Base-by-base conservation (phyloP, 2,888 invertebrate species). In the Caenorhabditis sulstoni region DNA sequence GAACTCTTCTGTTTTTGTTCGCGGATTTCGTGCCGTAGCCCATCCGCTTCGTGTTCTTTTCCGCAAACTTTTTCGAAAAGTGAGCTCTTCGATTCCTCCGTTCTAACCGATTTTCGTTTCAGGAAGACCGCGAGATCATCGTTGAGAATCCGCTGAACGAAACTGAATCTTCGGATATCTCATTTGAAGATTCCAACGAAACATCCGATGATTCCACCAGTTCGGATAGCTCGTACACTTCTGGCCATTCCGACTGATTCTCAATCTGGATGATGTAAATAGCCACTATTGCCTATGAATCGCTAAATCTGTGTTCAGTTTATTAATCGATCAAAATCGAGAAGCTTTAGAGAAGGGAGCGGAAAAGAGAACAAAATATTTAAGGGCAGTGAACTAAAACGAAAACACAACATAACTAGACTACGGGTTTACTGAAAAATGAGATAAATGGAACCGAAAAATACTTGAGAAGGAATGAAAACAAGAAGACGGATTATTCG, bases 321-420 rank as follows among this genome's bases (percentile, higher is more conserved):
- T 18, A 8, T 52, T 52, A 23, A 52, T 52, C 23, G 29, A 29
- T 52, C 29, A 52, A 52, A 52, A 29, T 52, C 8, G 29, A 29
- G 29, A 52, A 20, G 52, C 52, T 29, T 29, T 29, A 29, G 29
- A 29, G 7, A 29, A 29, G 29, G 7, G 4, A 29, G 29, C 29
- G 29, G 7, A 29, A 29, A 29, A 3, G 29, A 29, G 29, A 29
- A 52, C 11, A 29, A 52, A 52, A 23, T 5, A 29, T 29, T 3
- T n/a, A 52, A 3, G 20, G 70, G 70, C 61, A 55, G 67, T 67
- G 57, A 22, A 18, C 61, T 61, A 61, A 29, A 53, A 20, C 49
- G 29, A 29, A 37, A 29, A 29, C 29, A 29, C 23, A 44, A 29
- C n/a, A n/a, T 11, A 29, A 9, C 29, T 22, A 35, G 37, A 64